Base-by-base conservation (phyloP, 2,113 vertebrate genomes). In the Ictalurus punctatus region DNA sequence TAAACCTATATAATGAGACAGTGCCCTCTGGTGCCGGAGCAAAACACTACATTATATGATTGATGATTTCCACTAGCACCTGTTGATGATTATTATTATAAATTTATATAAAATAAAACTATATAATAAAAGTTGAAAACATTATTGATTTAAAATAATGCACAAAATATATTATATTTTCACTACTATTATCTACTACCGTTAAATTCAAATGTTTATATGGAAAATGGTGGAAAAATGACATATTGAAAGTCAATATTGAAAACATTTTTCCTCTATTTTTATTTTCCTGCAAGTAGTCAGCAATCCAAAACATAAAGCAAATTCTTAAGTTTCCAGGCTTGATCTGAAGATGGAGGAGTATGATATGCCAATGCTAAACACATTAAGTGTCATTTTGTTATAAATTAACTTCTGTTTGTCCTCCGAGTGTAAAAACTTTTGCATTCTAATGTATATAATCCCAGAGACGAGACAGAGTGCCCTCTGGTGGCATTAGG, bases 401-500 rank as follows among this genome's bases (percentile, higher is more conserved):
- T n/a, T 30, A 34, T 56, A 34, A 59, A 21, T 58, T 4, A 34
- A 61, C 19, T 61, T 83, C 5, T 61, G 17, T 58, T 82, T 37
- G n/a, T 83, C 13, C 30, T 21, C 14, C 34, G 48, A 13, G n/a
- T 17, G 34, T 44, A 14, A 3, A 27, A 40, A 84, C 37, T 27
- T 69, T 48, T 17, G 61, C 40, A 27, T 44, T 67, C 25, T 52
- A 48, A 21, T 3, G 13, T 30, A n/a, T 21, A 34, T 56, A 71
- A 71, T 52, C 12, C n/a, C 73, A 34, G 3, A 23, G n/a, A 40
- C 44, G 67, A 67, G n/a, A 4, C 30, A 90, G 78, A 88, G 87
- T 92, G 89, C 92, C 94, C 94, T 91, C 95, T 93, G 25, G 92
- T 95, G 96, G 95, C 67, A 78, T 14, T 88, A 37, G 19, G 27